Percentiles rank a stretch among this genome's conserved stretches.
These are phyloP conservation scores for Temnothorax nylanderi DNA, from an alignment of 1,140 invertebrate species.

Conservation along the genomic window DNA sequence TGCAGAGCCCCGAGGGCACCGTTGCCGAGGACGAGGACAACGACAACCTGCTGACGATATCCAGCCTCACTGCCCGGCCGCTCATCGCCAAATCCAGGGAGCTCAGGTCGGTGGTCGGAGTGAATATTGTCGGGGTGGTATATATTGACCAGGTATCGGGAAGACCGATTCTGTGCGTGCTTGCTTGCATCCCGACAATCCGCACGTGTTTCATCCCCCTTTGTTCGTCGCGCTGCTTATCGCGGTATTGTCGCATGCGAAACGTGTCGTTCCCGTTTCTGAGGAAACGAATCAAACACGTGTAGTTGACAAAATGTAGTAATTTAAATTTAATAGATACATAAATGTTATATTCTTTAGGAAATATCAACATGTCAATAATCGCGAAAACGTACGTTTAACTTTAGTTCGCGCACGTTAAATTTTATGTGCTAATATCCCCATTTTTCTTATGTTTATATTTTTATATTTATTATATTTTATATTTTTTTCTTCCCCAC, in stretches of 20 bases:
- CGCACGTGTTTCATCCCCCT: neutral
- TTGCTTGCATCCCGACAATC: neutral
- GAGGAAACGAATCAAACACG: neutral
- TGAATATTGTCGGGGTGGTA: constrained; percentile 4
- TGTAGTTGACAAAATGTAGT: neutral
- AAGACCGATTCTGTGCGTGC: constrained; percentile 18
- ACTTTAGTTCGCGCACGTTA: neutral
- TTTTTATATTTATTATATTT: no score
- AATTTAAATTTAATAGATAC: neutral
- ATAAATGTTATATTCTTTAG: neutral
- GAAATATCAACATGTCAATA: neutral
- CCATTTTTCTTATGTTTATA: neutral
- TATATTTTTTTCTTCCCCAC: neutral
- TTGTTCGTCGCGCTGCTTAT: neutral
- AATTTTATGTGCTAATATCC: neutral
- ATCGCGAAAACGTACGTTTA: neutral
- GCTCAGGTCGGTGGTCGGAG: constrained; percentile 76
- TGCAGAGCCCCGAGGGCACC: constrained; percentile 86
- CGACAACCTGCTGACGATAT: constrained; percentile 89
- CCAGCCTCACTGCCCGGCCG: constrained; percentile 89
- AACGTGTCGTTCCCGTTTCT: neutral
- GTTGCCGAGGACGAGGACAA: constrained; percentile 89
- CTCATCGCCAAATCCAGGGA: constrained; percentile 89
- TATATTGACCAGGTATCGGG: constrained; percentile 42
- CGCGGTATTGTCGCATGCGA: constrained; percentile 2